Conservation (phyloP, 2,888 invertebrate species). For the Dione vanillae region DNA sequence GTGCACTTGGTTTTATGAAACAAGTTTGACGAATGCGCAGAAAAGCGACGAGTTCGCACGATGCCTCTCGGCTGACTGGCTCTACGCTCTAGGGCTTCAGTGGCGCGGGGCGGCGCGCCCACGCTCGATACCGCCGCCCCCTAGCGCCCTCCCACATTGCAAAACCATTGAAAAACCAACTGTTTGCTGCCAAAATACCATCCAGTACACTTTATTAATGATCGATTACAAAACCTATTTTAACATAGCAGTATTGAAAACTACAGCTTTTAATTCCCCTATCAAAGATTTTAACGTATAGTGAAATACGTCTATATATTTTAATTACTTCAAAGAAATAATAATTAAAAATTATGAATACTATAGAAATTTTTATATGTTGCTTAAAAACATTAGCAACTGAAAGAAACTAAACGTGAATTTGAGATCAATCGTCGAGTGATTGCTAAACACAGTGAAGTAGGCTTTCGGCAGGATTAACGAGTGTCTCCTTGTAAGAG, state of each 20-base stretch:
- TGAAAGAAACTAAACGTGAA: not conserved
- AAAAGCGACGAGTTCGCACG: constrained; percentile 62
- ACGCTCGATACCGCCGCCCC: constrained; percentile 81
- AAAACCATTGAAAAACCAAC: constrained; percentile 70
- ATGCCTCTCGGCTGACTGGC: constrained; percentile 66
- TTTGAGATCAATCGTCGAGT: constrained; percentile 32
- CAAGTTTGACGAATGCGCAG: constrained; percentile 50
- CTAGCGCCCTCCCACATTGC: constrained; percentile 80
- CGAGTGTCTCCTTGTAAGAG: constrained; percentile 23
- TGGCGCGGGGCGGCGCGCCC: constrained; percentile 79
- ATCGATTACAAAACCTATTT: constrained; percentile 28
- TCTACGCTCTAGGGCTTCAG: constrained; percentile 73
- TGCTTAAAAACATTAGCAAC: not conserved
- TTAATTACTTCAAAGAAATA: not conserved
- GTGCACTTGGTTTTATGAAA: constrained; percentile 51
- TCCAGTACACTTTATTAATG: constrained; percentile 44
- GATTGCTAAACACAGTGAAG: constrained; percentile 30
- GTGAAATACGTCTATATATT: not conserved
- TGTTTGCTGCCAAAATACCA: constrained; percentile 61
- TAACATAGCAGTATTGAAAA: not conserved
- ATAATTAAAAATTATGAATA: too few species aligned
- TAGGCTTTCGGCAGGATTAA: constrained; percentile 32
- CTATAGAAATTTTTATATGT: too few species aligned
- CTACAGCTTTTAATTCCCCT: not conserved
- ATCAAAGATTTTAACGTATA: not conserved